Evolutionary conservation across 2,113 vertebrate species (phyloP).

Genomic region (Oreochromis spilurus): DNA sequence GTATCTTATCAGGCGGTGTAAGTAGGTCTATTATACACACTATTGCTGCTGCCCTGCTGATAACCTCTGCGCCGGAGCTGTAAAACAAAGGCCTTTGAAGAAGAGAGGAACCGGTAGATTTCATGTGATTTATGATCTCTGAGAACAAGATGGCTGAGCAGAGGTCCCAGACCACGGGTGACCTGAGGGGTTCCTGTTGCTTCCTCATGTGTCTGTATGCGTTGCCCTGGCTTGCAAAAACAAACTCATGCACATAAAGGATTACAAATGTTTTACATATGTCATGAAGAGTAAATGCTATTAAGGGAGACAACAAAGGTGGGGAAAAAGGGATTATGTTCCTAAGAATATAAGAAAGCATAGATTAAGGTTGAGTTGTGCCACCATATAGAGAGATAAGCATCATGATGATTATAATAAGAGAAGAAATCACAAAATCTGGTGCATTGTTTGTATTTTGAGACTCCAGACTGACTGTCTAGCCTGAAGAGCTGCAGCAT

Average conservation of each 20-base stretch:
- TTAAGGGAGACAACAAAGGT: background rate
- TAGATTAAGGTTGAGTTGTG: background rate
- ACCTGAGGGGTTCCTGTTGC: slow-evolving; percentile 63
- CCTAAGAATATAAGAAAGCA: background rate
- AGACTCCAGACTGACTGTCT: slow-evolving; percentile 36
- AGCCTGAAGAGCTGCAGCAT: background rate
- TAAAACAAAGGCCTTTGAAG: slow-evolving; percentile 72
- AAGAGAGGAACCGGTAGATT: slow-evolving; percentile 50
- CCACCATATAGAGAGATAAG: background rate
- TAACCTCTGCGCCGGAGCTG: slow-evolving; percentile 60
- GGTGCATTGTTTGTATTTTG: slow-evolving; percentile 15
- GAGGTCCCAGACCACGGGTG: slow-evolving; percentile 56
- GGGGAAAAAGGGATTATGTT: background rate
- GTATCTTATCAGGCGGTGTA: slow-evolving; percentile 58
- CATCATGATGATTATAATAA: background rate
- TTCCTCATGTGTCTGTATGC: slow-evolving; percentile 3
- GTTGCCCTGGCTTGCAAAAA: background rate
- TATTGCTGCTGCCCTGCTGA: slow-evolving; percentile 65
- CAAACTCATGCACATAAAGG: background rate
- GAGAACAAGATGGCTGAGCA: slow-evolving; percentile 55
- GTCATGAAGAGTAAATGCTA: background rate
- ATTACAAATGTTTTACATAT: background rate
- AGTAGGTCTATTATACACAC: slow-evolving; percentile 63
- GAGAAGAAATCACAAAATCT: background rate
- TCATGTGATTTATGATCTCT: slow-evolving; percentile 63